Conservation (phyloP, 2,797 vertebrate genomes). For the Argyrosomus regius region DNA sequence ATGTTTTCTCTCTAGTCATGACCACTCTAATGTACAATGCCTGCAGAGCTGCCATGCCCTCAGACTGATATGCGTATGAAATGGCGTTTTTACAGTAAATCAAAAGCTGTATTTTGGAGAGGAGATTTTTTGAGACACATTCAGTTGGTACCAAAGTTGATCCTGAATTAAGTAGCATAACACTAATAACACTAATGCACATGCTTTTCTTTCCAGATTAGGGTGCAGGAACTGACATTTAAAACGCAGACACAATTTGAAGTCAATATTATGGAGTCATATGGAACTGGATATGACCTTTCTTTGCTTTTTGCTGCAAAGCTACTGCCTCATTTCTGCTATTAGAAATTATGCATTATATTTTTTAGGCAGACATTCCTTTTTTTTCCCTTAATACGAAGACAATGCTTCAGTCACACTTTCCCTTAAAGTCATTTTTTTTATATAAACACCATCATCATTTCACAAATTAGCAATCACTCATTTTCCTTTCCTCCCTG, state of each 20-base stretch:
- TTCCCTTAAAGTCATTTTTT: constrained; percentile 10
- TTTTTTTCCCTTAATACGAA: constrained; percentile 15
- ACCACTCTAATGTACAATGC: background rate
- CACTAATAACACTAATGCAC: background rate
- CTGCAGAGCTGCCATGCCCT: background rate
- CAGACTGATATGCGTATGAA: background rate
- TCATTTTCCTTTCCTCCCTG: constrained; percentile 19
- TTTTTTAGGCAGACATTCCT: constrained; percentile 24
- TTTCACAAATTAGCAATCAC: constrained; percentile 40
- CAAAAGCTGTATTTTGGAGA: background rate
- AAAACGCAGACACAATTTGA: background rate
- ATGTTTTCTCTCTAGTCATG: background rate
- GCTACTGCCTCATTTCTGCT: background rate
- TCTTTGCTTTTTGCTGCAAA: constrained; percentile 29
- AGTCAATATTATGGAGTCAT: background rate
- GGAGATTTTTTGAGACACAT: constrained; percentile 13
- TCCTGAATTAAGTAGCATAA: constrained; percentile 20
- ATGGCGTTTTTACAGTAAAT: background rate
- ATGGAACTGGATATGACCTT: background rate
- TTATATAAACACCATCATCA: constrained; percentile 38
- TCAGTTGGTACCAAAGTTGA: constrained; percentile 12
- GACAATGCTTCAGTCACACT: constrained; percentile 26
- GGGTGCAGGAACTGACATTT: background rate
- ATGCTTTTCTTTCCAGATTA: constrained; percentile 18
- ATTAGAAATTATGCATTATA: constrained; percentile 29